These are phyloP conservation scores for Peromyscus melanophrys DNA, from an alignment of 2,797 vertebrate genomes.

Conservation along the genomic window DNA sequence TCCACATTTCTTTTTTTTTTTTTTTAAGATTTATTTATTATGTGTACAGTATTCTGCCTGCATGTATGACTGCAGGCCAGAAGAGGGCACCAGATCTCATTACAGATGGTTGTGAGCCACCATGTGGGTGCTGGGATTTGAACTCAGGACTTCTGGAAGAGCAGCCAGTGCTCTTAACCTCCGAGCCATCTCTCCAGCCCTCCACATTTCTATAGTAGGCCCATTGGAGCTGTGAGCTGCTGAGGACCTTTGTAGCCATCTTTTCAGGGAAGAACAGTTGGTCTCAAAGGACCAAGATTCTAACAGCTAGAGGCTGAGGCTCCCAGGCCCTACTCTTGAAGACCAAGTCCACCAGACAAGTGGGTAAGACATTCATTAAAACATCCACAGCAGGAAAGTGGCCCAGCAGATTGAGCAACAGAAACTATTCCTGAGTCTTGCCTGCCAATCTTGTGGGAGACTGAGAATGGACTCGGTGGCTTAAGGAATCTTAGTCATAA, in stretches of 20 bases:
- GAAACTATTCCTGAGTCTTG: not conserved
- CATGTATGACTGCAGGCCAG: too few relatives aligned
- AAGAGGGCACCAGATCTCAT: too few relatives aligned
- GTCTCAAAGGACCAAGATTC: conserved; percentile 18
- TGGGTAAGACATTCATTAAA: not conserved
- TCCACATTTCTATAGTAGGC: not conserved
- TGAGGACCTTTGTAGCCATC: not conserved
- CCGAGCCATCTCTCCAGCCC: too few relatives aligned
- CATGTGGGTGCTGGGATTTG: too few relatives aligned
- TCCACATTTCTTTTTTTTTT: not conserved
- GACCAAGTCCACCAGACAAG: conserved; percentile 35
- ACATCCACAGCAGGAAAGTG: not conserved
- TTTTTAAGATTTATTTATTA: too few relatives aligned
- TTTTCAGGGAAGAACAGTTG: conserved; percentile 7
- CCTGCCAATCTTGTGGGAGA: not conserved
- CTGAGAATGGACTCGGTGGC: not conserved
- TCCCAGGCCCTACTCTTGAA: conserved; percentile 15
- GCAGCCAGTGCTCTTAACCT: too few relatives aligned
- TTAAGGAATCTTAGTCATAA: not conserved
- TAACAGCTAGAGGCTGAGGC: not conserved
- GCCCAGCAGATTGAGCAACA: not conserved
- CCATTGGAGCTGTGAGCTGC: not conserved
- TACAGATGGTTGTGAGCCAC: too few relatives aligned
- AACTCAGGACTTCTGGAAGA: too few relatives aligned
- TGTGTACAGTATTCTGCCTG: too few relatives aligned